phyloP scores from a whole-genome alignment of 2,113 vertebrate genomes.

The Bostrychus sinensis region DNA sequence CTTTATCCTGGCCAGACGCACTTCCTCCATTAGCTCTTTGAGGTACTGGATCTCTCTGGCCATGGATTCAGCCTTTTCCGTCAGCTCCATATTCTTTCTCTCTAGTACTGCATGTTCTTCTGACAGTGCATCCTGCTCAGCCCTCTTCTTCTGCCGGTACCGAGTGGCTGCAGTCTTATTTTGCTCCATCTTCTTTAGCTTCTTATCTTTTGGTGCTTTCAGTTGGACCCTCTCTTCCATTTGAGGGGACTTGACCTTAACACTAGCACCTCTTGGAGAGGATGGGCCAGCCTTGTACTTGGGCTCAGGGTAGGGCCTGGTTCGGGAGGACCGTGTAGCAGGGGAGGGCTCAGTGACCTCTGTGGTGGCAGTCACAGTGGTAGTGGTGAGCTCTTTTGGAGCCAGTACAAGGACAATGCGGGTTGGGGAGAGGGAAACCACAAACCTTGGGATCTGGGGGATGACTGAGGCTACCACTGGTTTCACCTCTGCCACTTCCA shows the following conservation, averaged over 20 bases:
- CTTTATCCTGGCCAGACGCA: conserved; percentile 80
- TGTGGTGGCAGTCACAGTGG: conserved; percentile 23
- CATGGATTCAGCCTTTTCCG: conserved; percentile 86
- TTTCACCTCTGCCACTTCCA: conserved; percentile 45
- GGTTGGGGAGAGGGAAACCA: conserved; percentile 72
- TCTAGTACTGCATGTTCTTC: conserved; percentile 82
- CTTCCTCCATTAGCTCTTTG: conserved; percentile 93
- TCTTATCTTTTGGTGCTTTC: conserved; percentile 79
- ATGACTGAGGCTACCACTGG: conserved; percentile 36
- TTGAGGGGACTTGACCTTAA: conserved; percentile 20
- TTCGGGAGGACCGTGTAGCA: conserved; percentile 42
- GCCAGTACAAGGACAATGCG: conserved; percentile 73
- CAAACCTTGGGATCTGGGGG: conserved; percentile 60
- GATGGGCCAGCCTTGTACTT: conserved; percentile 73
- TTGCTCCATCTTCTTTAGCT: conserved; percentile 94
- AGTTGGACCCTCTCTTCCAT: conserved; percentile 5
- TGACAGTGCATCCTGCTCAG: conserved; percentile 81
- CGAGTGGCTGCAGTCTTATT: conserved; percentile 93
- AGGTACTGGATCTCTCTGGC: conserved; percentile 92
- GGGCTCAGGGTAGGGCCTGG: conserved; percentile 65
- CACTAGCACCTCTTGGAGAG: conserved; percentile 9
- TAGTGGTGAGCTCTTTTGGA: conserved; percentile 50
- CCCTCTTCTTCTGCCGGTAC: conserved; percentile 91
- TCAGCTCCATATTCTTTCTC: conserved; percentile 86
- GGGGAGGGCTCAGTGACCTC: conserved; percentile 26